Percentiles rank a stretch among this genome's conserved stretches.
These are phyloP conservation scores for Echeneis naucrates DNA, from an alignment of 2,797 vertebrate species.

Conservation along the genomic window DNA sequence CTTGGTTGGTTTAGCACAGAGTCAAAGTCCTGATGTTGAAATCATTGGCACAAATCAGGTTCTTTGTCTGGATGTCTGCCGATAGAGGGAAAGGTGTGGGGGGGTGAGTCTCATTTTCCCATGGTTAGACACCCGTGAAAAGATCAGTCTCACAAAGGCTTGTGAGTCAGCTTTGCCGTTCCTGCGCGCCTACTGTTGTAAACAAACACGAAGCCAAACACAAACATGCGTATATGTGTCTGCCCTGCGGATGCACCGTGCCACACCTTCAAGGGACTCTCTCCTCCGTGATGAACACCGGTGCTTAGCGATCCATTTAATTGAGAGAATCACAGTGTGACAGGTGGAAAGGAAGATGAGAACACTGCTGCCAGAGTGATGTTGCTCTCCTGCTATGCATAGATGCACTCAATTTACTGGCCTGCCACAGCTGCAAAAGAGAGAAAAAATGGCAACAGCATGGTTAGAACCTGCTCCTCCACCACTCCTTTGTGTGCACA, in stretches of 20 bases:
- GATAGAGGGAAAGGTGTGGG: constrained; percentile 9
- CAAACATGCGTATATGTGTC: neutral
- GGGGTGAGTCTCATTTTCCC: neutral
- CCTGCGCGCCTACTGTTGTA: constrained; percentile 6
- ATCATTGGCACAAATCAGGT: constrained; percentile 17
- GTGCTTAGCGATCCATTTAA: constrained; percentile 68
- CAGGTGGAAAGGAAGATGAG: constrained; percentile 62
- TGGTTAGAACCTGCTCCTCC: constrained; percentile 13
- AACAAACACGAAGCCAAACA: constrained; percentile 24
- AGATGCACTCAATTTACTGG: constrained; percentile 53
- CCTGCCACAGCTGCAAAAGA: constrained; percentile 29
- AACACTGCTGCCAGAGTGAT: constrained; percentile 41
- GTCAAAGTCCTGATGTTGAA: constrained; percentile 29
- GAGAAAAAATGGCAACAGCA: constrained; percentile 19
- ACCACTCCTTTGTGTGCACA: neutral
- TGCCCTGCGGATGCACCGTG: neutral
- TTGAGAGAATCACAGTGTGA: constrained; percentile 67
- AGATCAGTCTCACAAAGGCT: constrained; percentile 19
- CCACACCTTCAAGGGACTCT: constrained; percentile 26
- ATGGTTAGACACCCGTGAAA: constrained; percentile 34
- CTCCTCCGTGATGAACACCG: constrained; percentile 26
- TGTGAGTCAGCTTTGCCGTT: constrained; percentile 20
- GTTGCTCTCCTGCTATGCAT: constrained; percentile 35
- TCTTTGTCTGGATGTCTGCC: constrained; percentile 9
- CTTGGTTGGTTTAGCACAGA: constrained; percentile 43